phyloP scores from a whole-genome alignment of 2,888 invertebrate species.

The Ochropacha duplaris region DNA sequence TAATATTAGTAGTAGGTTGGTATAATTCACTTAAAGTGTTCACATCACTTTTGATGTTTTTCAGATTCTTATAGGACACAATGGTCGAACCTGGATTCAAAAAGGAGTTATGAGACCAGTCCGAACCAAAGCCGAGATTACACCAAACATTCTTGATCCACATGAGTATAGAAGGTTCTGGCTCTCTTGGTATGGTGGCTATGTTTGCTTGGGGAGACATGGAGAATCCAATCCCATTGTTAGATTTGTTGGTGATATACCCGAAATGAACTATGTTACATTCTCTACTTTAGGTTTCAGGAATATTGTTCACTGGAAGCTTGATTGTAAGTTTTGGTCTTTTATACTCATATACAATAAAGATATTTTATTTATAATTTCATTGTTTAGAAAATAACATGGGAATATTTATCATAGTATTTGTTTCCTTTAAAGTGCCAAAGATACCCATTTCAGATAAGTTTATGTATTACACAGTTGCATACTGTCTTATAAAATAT shows the following conservation, averaged over 20 bases:
- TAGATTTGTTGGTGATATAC: slow-evolving; percentile 22
- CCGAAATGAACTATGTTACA: slow-evolving; percentile 44
- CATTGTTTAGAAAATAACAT: no score
- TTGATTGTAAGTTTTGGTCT: slow-evolving; percentile 51
- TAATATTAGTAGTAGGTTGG: no score
- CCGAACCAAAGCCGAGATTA: slow-evolving; percentile 32
- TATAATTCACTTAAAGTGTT: no score
- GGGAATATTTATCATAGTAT: no score
- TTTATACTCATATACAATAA: no score
- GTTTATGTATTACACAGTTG: no score
- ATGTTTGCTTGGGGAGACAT: slow-evolving; percentile 61
- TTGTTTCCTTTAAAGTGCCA: no score
- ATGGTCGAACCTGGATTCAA: slow-evolving; percentile 40
- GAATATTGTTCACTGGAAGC: slow-evolving; percentile 39
- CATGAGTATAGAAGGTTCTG: slow-evolving; percentile 72
- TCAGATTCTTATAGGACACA: slow-evolving; percentile 44
- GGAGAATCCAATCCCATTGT: slow-evolving; percentile 55
- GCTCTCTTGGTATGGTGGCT: slow-evolving; percentile 74
- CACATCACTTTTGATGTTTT: no score
- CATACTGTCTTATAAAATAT: no score
- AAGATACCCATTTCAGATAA: no score
- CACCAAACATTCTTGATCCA: slow-evolving; percentile 68
- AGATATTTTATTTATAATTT: no score
- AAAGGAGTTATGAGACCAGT: slow-evolving; percentile 17
- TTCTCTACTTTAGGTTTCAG: slow-evolving; percentile 28